Evolutionary conservation across 1,140 invertebrate species (phyloP).

Genomic region (Panagrolaimus sp.): DNA sequence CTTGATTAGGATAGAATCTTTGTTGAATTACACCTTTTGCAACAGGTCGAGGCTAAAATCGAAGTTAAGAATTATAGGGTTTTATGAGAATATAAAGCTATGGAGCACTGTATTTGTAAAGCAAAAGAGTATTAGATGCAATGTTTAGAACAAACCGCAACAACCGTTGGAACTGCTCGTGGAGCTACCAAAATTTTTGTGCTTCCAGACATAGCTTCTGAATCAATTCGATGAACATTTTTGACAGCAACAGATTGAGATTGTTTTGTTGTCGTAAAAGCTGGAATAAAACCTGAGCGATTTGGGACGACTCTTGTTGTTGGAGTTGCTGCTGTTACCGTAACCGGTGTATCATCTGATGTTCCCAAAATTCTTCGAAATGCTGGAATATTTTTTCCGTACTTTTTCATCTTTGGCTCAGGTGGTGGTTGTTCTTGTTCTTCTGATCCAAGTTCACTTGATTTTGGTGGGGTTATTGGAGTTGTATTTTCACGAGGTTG

Average conservation of each 20-base stretch:
- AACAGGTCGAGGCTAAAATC: slow-evolving; percentile 6
- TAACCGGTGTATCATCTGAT: neutral
- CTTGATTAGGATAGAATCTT: neutral
- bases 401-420: neutral
- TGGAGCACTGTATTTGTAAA: too few relatives aligned
- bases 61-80: too few relatives aligned
- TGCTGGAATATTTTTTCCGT: slow-evolving; percentile 8
- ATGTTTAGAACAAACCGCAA: slow-evolving; percentile 8
- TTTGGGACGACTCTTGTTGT: neutral
- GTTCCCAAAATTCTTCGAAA: slow-evolving; percentile 1
- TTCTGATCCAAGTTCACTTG: slow-evolving; percentile 1
- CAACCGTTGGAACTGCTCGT: slow-evolving; percentile 8
- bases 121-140: neutral
- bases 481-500: slow-evolving; percentile 8
- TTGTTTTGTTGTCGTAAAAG: neutral
- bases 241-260: neutral
- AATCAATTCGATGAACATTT: neutral
- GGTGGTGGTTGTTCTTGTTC: neutral
- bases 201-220: neutral
- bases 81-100: too few relatives aligned
- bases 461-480: neutral
- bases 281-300: neutral
- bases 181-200: neutral
- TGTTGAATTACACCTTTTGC: slow-evolving; percentile 5
- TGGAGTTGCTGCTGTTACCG: neutral